phyloP scores from a whole-genome alignment of 2,113 vertebrate genomes.

The Sinocyclocheilus grahami region DNA sequence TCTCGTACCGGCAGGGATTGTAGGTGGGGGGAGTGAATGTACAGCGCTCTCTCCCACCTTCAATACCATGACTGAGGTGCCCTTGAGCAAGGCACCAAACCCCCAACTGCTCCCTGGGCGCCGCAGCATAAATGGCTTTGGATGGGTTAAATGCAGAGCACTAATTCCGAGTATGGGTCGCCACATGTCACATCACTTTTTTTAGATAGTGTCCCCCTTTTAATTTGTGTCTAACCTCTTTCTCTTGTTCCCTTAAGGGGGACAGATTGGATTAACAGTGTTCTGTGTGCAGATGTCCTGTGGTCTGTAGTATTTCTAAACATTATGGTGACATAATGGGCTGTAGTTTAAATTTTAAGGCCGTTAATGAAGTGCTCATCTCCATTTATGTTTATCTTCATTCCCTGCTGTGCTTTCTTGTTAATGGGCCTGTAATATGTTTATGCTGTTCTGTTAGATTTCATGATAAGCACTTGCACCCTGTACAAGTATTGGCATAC shows the following conservation, averaged over 20 bases:
- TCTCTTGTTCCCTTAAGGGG: constrained; percentile 2
- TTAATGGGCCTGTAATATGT: neutral
- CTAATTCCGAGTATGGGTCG: too few relatives aligned
- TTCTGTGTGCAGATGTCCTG: constrained; percentile 19
- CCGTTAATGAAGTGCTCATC: constrained; percentile 10
- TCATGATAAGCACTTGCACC: neutral
- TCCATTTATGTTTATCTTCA: constrained; percentile 7
- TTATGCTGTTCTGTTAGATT: neutral
- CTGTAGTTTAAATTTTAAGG: neutral
- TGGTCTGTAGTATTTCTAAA: constrained; percentile 19
- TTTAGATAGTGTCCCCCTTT: neutral
- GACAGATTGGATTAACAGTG: constrained; percentile 12
- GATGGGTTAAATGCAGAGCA: too few relatives aligned
- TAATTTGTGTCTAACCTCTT: constrained; percentile 23
- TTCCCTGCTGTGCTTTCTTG: constrained; percentile 22
- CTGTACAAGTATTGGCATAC: neutral
- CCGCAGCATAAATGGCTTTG: too few relatives aligned
- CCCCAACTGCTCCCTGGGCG: too few relatives aligned
- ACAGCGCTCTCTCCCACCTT: too few relatives aligned
- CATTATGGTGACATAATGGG: constrained; percentile 29
- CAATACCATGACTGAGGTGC: too few relatives aligned
- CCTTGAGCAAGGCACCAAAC: too few relatives aligned
- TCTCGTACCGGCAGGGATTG: too few relatives aligned
- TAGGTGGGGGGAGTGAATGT: too few relatives aligned
- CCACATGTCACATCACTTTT: too few relatives aligned